Evolutionary conservation across 2,797 vertebrate species (phyloP).

Genomic region (Urosaurus nigricauda): DNA sequence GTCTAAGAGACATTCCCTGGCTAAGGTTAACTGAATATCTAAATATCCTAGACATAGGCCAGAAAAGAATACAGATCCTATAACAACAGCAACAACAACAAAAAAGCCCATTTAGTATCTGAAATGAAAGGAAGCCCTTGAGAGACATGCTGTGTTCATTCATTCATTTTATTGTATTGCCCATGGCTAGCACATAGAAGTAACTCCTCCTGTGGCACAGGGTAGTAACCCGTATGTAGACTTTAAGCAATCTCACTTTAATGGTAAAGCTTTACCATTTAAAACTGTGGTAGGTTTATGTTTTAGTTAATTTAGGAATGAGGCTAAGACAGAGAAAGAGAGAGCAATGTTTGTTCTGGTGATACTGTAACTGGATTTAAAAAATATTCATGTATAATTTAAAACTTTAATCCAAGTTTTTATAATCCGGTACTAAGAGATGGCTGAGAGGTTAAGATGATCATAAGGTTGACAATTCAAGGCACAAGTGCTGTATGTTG

Average conservation of each 20-base stretch:
- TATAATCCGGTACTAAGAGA: neutral
- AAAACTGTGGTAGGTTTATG: no score
- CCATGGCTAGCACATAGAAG: neutral
- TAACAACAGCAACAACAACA: neutral
- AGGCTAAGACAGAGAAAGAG: no score
- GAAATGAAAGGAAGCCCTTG: conserved; percentile 1
- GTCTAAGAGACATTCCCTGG: neutral
- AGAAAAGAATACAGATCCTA: fast-evolving
- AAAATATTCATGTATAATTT: neutral
- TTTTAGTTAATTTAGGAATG: no score
- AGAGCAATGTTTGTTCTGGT: neutral
- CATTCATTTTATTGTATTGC: conserved; percentile 6
- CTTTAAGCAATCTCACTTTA: neutral
- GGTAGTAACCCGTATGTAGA: neutral
- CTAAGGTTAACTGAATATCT: neutral
- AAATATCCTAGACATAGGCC: neutral
- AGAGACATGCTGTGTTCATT: neutral
- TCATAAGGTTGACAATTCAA: no score
- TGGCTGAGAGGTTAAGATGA: no score
- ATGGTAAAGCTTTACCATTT: neutral
- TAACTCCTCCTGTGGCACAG: no score
- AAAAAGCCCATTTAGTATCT: neutral
- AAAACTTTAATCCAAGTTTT: neutral
- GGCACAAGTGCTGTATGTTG: no score
- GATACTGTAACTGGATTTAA: no score